Evolutionary conservation across 2,888 invertebrate genomes (phyloP).

Genomic region (Lithophane leautieri): DNA sequence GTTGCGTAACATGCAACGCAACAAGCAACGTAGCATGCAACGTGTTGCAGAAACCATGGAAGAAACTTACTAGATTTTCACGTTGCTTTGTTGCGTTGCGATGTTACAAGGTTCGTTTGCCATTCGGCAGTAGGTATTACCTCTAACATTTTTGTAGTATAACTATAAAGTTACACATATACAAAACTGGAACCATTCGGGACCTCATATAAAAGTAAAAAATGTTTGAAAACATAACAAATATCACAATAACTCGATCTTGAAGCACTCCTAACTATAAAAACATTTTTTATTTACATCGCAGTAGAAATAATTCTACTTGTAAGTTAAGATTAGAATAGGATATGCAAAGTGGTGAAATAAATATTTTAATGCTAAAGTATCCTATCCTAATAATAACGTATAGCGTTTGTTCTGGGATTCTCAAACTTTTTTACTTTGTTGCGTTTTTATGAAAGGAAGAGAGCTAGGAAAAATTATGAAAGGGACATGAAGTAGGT

Average conservation of each 20-base stretch:
- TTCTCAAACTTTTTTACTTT: constrained; percentile 56
- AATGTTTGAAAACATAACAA: constrained; percentile 66
- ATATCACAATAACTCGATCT: constrained; percentile 66
- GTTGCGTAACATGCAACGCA: constrained; percentile 55
- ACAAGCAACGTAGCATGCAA: constrained; percentile 44
- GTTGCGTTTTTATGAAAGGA: constrained; percentile 30
- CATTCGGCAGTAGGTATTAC: constrained; percentile 50
- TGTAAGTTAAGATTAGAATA: constrained; percentile 72
- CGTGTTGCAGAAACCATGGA: constrained; percentile 24
- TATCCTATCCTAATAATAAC: constrained; percentile 73
- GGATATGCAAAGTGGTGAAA: constrained; percentile 67
- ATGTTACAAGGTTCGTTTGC: constrained; percentile 63
- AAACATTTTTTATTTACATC: constrained; percentile 72
- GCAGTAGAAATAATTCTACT: constrained; percentile 58
- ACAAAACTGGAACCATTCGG: constrained; percentile 75
- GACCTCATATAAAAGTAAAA: constrained; percentile 74
- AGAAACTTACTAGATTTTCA: background rate
- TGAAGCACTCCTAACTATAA: constrained; percentile 61
- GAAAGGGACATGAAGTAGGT: background rate
- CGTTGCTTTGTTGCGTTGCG: constrained; percentile 55
- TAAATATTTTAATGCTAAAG: constrained; percentile 68
- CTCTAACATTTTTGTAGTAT: constrained; percentile 75
- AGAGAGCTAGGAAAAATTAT: background rate
- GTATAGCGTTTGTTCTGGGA: constrained; percentile 60
- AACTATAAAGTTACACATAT: constrained; percentile 71